These are phyloP conservation scores for Rhodinocichla rosea DNA, from an alignment of 2,113 vertebrate species.

Conservation along the genomic window DNA sequence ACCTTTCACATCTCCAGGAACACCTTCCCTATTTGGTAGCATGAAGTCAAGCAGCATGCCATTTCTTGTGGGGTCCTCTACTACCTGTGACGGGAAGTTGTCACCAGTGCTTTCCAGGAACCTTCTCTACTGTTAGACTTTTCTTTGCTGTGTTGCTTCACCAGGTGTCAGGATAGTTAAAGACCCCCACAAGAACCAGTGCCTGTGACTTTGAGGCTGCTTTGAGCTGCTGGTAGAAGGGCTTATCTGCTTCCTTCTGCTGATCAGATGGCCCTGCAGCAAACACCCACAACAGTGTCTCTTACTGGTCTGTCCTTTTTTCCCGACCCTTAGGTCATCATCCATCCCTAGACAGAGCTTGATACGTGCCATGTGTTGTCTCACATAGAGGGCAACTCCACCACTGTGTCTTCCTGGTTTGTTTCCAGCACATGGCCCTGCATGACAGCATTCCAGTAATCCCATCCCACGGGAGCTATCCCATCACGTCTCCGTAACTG, in stretches of 20 bases:
- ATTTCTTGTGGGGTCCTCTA: not conserved
- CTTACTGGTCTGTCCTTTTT: not conserved
- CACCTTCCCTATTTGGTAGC: not conserved
- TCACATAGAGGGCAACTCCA: not conserved
- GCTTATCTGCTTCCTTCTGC: not conserved
- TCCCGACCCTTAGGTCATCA: not conserved
- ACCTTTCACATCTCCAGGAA: not conserved
- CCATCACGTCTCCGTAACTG: accelerated
- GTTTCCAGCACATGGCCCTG: not conserved
- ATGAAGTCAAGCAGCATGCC: not conserved
- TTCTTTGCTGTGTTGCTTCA: not conserved
- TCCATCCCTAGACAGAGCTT: not conserved
- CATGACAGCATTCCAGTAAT: not conserved
- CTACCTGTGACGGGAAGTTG: no score
- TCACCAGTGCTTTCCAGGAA: no score
- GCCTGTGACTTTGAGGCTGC: not conserved
- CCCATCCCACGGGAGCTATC: not conserved
- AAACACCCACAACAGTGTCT: not conserved
- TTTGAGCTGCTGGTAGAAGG: not conserved
- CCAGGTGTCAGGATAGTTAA: not conserved
- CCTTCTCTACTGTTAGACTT: not conserved
- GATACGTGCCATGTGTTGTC: not conserved
- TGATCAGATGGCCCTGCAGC: not conserved
- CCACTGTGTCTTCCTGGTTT: not conserved
- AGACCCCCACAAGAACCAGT: not conserved